Evolutionary conservation across 2,113 vertebrate species (phyloP), one percentile per base, ranked within the genome.

Genomic region (Corythornis vintsioides): DNA sequence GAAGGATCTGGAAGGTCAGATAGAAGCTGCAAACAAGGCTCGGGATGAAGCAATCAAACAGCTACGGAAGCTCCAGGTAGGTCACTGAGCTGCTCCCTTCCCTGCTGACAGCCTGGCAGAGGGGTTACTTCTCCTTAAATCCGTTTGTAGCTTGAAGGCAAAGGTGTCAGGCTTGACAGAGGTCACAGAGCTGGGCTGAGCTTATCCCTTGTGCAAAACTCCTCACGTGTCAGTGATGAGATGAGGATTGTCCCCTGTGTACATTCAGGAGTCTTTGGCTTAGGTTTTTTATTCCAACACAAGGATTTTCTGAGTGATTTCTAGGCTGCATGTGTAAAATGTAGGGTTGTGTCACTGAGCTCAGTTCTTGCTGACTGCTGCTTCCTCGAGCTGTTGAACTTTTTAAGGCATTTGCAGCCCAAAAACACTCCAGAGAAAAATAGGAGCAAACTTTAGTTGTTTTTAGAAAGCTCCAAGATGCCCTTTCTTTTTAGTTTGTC

Each of bases 41-140:
- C 96, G 99, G 19, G 99, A 99, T 3, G 99, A 99, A 71, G 99
- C 99, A n/a, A 97, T 99, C 94, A 99, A 99, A 93, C 99, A 99
- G 95, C 98, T 99, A 3, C 97, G 98, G 38, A 99, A 99, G 93
- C 98, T 99, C 6, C 99, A 99, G 98, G 99, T 99, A 86, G 26
- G 93, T 13, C 40, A 2, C 31, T 21, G 45, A 29, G 43, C 42
- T 67, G 42, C 42, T 22, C 16, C 28, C 47, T 59, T 13, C 42
- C 60, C 56, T 17, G 71, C 25, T 24, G 22, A 22, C 15, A 1
- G 9, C 6, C 28, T 48, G 38, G 24, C 24, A 2, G 1, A 47
- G 21, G 13, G 9, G 55, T 15, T 52, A 47, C 38, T 82, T 25
- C 18, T 47, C 40, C 1, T 29, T 26, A 38, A 7, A 20, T 13